Percentiles rank a stretch among this genome's conserved stretches.
These are phyloP conservation scores for Galagoides demidoff DNA, from an alignment of 2,797 vertebrate species.

Conservation along the genomic window DNA sequence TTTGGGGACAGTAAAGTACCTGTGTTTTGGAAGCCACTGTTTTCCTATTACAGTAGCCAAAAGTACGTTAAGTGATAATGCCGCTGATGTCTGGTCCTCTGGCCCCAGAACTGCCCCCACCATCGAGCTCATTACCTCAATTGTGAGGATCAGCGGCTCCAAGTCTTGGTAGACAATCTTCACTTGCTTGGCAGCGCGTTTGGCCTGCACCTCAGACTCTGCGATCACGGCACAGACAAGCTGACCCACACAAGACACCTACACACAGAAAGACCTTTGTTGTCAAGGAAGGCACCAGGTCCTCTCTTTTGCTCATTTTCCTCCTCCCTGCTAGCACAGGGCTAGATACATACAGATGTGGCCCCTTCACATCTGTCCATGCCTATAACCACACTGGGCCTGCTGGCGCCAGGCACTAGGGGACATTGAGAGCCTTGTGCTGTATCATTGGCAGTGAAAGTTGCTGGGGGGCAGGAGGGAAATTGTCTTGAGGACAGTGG, in stretches of 20 bases:
- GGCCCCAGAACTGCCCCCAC: not conserved
- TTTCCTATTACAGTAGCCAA: not conserved
- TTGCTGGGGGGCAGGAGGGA: not conserved
- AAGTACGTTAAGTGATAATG: not conserved
- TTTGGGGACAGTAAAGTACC: not conserved
- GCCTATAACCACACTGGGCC: not conserved
- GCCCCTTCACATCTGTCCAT: not conserved
- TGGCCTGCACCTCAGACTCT: conserved; percentile 80
- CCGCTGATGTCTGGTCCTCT: not conserved
- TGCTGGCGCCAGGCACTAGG: not conserved
- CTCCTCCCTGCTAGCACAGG: not conserved
- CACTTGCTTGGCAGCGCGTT: conserved; percentile 71
- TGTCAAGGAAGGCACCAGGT: not conserved
- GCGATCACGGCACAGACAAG: conserved; percentile 84
- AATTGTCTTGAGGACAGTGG: not conserved
- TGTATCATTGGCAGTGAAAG: not conserved
- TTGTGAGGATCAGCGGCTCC: conserved; percentile 80
- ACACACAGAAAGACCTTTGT: not conserved
- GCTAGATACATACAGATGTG: not conserved
- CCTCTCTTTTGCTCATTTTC: not conserved
- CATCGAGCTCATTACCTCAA: conserved; percentile 77
- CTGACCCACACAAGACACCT: conserved; percentile 85
- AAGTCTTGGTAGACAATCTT: conserved; percentile 82
- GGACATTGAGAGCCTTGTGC: not conserved
- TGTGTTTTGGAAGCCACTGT: not conserved